phyloP scores from a whole-genome alignment of 1,140 invertebrate species.

The Listronotus oregonensis region DNA sequence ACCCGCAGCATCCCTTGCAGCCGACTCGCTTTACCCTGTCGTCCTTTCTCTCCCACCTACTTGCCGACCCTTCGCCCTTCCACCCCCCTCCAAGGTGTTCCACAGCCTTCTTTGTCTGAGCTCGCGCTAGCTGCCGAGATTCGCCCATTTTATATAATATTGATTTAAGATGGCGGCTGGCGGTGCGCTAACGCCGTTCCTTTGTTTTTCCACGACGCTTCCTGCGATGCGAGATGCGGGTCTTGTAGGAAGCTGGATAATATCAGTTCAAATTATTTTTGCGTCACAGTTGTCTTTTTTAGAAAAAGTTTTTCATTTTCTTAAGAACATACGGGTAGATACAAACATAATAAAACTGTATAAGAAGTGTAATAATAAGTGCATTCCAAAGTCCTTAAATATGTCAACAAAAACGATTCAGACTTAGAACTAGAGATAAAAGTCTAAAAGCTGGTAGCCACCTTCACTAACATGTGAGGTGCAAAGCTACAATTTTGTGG shows the following conservation, averaged over 20 bases:
- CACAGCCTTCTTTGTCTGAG: conserved; percentile 49
- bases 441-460: no score
- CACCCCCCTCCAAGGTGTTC: conserved; percentile 34
- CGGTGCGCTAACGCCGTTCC: conserved; percentile 36
- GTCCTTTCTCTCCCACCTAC: conserved; percentile 2
- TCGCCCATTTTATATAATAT: conserved; percentile 54
- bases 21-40: conserved; percentile 2
- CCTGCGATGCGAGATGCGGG: conserved; percentile 34
- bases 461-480: no score
- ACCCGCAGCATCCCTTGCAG: conserved; percentile 13
- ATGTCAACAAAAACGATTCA: no score
- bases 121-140: conserved; percentile 44
- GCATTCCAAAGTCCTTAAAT: no score
- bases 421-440: no score
- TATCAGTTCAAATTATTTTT: neutral
- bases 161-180: conserved; percentile 52
- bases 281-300: conserved; percentile 1
- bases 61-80: conserved; percentile 13
- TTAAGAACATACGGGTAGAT: no score
- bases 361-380: no score
- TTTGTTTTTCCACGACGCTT: conserved; percentile 37
- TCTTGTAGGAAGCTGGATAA: conserved; percentile 22
- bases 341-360: no score
- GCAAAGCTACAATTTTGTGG: no score
- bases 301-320: no score